These are phyloP conservation scores for Spea bombifrons DNA, from an alignment of 2,113 vertebrate genomes.

Conservation along the genomic window DNA sequence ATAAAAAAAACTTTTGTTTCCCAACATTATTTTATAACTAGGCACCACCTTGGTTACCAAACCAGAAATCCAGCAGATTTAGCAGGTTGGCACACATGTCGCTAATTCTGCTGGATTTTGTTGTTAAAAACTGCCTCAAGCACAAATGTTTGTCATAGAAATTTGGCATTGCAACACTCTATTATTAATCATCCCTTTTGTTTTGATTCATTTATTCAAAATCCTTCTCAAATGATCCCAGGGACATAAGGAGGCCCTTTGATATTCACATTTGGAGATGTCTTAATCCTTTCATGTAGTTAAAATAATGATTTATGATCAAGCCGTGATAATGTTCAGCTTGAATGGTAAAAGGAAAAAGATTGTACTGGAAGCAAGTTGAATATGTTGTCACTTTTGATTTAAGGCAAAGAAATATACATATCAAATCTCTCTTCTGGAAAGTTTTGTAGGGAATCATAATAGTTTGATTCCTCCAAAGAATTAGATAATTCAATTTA, in stretches of 20 bases:
- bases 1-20: too few relatives aligned
- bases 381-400: constrained; percentile 5
- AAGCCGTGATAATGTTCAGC: background rate
- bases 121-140: too few relatives aligned
- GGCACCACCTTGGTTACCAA: too few relatives aligned
- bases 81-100: too few relatives aligned
- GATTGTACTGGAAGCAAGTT: background rate
- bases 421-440: background rate
- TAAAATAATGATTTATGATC: background rate
- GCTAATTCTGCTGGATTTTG: too few relatives aligned
- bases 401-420: background rate
- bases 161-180: too few relatives aligned
- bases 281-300: background rate
- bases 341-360: background rate
- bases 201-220: background rate
- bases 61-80: too few relatives aligned
- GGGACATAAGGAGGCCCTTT: background rate
- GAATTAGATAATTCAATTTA: background rate
- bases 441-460: background rate
- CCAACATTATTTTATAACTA: too few relatives aligned
- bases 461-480: background rate
- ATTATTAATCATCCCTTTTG: too few relatives aligned
- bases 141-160: too few relatives aligned
- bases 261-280: background rate
- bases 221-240: background rate